Evolutionary conservation across 2,797 vertebrate genomes (phyloP), one percentile per base, ranked within the genome.

Genomic region (Dryobates pubescens): DNA sequence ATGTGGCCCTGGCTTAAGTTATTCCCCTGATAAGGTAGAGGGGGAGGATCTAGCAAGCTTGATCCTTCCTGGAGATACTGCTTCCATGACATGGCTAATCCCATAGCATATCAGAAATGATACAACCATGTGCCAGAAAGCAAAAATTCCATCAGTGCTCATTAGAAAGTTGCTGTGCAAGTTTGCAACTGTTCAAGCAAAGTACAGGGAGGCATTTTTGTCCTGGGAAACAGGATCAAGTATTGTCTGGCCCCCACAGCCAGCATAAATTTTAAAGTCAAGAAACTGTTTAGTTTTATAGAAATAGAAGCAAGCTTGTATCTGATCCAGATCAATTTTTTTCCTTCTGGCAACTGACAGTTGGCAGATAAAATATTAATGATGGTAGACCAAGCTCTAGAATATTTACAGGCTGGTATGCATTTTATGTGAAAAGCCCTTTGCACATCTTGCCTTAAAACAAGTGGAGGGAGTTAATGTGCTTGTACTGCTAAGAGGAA

Each of bases 341-440:
- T 77, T 70, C 36, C 30, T 65, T 3, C 61, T 82, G 71, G 76
- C 80, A 91, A 29, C 29, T 69, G 59, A 26, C 70, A 83, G 62
- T 69, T 86, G 83, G 75, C 59, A 92, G 53, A 75, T 81, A 70
- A 18, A 75, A n/a, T 82, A 54, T 73, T 78, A 89, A 75, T 81
- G 47, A 78, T 24, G 22, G 49, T 41, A 86, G 82, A 53, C 47
- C 61, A 36, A 64, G 41, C 83, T 73, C n/a, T 79, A 49, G 54
- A 92, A 64, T 56, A 64, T 82, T 92, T 94, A 78, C 53, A 67
- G n/a, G 19, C 56, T 86, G 14, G 4, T 56, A 2, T 53, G 26
- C 30, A 17, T 36, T 51, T 87, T 65, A 23, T 0, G 0, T 53
- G 77, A 76, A 59, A 81, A 81, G 5, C 15, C 10, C 20, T 86